Conservation (phyloP, 2,113 vertebrate species). For the Polypterus bichir region DNA sequence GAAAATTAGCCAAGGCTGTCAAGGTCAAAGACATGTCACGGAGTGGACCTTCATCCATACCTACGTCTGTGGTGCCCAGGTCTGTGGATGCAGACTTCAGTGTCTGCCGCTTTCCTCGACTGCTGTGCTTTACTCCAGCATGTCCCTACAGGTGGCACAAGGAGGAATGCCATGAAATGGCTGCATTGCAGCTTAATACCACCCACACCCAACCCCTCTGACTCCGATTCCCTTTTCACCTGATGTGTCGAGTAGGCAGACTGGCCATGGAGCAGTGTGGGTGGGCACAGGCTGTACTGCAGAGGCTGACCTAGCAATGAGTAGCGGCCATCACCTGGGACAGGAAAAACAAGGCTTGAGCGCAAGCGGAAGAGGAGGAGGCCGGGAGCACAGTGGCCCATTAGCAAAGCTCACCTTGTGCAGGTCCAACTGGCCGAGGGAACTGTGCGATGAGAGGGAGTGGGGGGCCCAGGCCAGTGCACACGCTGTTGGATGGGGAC, state of each 20-base stretch:
- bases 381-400: not conserved
- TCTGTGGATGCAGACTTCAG: constrained; percentile 93
- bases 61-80: constrained; percentile 82
- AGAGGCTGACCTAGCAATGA: constrained; percentile 87
- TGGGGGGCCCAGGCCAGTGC: constrained; percentile 72
- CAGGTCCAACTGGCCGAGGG: constrained; percentile 70
- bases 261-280: constrained; percentile 79
- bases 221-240: constrained; percentile 43
- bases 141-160: constrained; percentile 47
- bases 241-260: constrained; percentile 79
- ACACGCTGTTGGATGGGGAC: constrained; percentile 81
- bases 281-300: constrained; percentile 90
- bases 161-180: too few species aligned
- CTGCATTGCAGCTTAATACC: too few species aligned
- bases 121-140: constrained; percentile 78
- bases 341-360: not conserved
- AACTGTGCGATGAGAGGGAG: constrained; percentile 87
- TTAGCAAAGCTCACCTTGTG: constrained; percentile 59
- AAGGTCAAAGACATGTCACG: not conserved
- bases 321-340: constrained; percentile 76
- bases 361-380: not conserved
- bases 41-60: constrained; percentile 42
- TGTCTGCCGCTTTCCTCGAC: constrained; percentile 79
- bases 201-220: too few species aligned
- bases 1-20: accelerated